Base-by-base conservation (phyloP, 1,140 invertebrate genomes). In the Oscheius sp. region DNA sequence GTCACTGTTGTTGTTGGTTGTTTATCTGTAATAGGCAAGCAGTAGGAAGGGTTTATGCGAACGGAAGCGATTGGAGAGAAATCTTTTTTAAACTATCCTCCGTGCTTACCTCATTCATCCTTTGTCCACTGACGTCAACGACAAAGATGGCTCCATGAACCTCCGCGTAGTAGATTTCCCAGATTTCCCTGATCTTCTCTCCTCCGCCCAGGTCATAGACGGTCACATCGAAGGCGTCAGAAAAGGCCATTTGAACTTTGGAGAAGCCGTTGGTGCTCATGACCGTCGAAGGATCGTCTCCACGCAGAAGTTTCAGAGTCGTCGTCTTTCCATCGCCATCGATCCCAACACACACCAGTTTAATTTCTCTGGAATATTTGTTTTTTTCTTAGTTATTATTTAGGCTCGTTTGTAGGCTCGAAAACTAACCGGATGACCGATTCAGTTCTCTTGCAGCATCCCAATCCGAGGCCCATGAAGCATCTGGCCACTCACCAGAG, bases 131-230 rank as follows among this genome's bases (percentile, higher is more conserved):
- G 26, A 18, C 23, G 13, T 66, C 63, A 3, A 66, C 32, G n/a
- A 26, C 35, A 38, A 66, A 66, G 7, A 42, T 66, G 34, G 46
- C 45, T 0, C 63, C 66, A 34, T 26, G 29, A 23, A 71, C 69
- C 69, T 71, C 69, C 1, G 59, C 69, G 34, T 71, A 71, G 29
- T 71, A 71, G 52, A 63, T 71, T 1, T 31, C 34, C 69, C 69
- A 71, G 26, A 71, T 71, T 0, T 58, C 69, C 15, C 69, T 38
- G 45, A 71, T 71, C 7, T 45, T 42, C 31, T 63, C 58, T 4
- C 45, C 59, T 3, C 69, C 69, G 18, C 69, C 69, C 7, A 71
- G 31, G 31, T 71, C 69, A 29, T 71, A 71, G n/a, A 71, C 23
- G 1, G 31, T 34, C 20, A 71, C 42, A 29, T 71, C 32, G 42